phyloP scores from a whole-genome alignment of 2,113 vertebrate genomes.

The Acrocephalus kingi region DNA sequence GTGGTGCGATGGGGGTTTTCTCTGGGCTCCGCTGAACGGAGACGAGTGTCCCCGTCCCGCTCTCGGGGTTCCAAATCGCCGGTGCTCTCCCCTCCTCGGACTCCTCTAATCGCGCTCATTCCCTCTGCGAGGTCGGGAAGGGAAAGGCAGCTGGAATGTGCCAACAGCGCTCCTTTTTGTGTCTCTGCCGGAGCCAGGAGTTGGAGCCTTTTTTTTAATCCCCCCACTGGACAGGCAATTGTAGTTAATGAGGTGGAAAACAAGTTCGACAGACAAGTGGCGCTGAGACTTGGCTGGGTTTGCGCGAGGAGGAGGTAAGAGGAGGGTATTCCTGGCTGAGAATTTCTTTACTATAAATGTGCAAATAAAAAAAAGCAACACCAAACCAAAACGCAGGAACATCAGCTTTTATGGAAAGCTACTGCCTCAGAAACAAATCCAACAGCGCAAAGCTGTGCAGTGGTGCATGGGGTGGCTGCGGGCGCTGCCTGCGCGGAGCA shows the following conservation, averaged over 20 bases:
- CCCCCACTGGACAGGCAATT: conserved; percentile 6
- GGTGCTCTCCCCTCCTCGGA: rapidly evolving
- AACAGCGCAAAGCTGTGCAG: background rate
- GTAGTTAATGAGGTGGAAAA: conserved; percentile 43
- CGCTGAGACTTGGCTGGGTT: background rate
- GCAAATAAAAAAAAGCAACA: background rate
- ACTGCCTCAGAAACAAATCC: background rate
- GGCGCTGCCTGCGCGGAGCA: background rate
- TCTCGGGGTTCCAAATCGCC: rapidly evolving
- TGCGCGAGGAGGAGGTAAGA: background rate
- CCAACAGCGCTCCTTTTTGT: background rate
- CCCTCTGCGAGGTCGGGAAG: background rate
- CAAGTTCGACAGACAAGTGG: background rate
- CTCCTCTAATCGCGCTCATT: rapidly evolving
- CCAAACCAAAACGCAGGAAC: background rate
- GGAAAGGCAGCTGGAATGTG: background rate
- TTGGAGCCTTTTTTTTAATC: conserved; percentile 9
- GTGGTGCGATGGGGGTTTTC: no score
- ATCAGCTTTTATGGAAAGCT: conserved; percentile 2
- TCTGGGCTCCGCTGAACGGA: no score
- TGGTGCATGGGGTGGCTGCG: rapidly evolving
- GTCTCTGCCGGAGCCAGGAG: background rate
- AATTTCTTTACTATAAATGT: background rate
- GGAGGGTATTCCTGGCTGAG: background rate
- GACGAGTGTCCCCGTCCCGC: rapidly evolving